Conservation (phyloP, 53 echinoderm and acorn worm species). For the Paracentrotus lividus region DNA sequence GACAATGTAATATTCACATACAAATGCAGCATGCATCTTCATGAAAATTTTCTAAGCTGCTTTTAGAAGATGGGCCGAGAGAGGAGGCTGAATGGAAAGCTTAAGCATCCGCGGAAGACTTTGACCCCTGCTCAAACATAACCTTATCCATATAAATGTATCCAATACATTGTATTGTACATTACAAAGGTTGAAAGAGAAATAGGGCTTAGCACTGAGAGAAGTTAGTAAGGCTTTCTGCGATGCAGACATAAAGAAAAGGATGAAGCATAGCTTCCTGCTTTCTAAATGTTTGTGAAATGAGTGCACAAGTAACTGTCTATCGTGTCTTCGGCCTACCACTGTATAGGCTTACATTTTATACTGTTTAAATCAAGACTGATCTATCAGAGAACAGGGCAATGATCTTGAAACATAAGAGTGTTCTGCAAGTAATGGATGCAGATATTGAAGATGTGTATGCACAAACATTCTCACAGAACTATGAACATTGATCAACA, state of each 20-base stretch:
- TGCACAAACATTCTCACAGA: constrained; percentile 43
- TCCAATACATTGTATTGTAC: constrained; percentile 73
- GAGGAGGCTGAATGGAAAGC: constrained; percentile 78
- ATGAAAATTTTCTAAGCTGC: too few relatives aligned
- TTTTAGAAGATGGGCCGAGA: constrained; percentile 72
- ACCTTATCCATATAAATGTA: constrained; percentile 76
- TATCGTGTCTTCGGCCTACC: constrained; percentile 66
- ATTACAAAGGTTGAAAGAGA: constrained; percentile 76
- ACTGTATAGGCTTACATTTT: not conserved
- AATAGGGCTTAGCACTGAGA: constrained; percentile 60
- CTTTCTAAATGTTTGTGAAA: constrained; percentile 65
- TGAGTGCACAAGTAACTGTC: constrained; percentile 73
- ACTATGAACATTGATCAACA: constrained; percentile 73
- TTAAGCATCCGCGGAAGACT: too few relatives aligned
- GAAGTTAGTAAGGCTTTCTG: constrained; percentile 46
- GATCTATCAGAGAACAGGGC: constrained; percentile 64
- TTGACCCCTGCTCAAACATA: too few relatives aligned
- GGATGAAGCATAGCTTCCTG: constrained; percentile 53
- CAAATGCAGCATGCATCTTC: too few relatives aligned
- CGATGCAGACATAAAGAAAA: constrained; percentile 42
- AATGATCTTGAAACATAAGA: constrained; percentile 53
- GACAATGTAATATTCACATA: too few relatives aligned
- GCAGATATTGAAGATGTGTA: constrained; percentile 75
- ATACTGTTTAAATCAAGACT: constrained; percentile 55
- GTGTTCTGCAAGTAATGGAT: constrained; percentile 65